These are phyloP conservation scores for Bellardia bayeri DNA, from an alignment of 2,888 invertebrate species.

Conservation along the genomic window DNA sequence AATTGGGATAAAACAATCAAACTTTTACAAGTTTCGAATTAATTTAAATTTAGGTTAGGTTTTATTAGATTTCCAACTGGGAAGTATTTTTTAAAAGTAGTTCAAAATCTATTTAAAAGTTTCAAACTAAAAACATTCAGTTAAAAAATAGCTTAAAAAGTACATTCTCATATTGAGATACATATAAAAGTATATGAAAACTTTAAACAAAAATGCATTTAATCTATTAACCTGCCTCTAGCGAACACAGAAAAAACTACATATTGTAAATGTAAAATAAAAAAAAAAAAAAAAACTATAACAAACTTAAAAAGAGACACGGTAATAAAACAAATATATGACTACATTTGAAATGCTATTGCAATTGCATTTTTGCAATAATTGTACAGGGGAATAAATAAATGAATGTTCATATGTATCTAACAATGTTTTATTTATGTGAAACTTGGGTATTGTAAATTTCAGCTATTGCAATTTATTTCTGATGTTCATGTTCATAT, in stretches of 20 bases:
- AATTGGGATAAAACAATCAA: too few species aligned
- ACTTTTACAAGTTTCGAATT: too few species aligned
- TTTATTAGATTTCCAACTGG: too few species aligned
- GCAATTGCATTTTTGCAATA: not conserved
- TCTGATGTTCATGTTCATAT: conserved; percentile 19
- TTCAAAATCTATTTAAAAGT: too few species aligned
- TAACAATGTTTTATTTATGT: conserved; percentile 50
- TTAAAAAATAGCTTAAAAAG: too few species aligned
- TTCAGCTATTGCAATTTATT: conserved; percentile 60
- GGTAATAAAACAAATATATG: not conserved
- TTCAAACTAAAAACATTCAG: too few species aligned
- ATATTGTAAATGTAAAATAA: not conserved
- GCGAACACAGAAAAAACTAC: too few species aligned
- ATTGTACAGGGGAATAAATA: not conserved
- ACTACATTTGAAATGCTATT: not conserved
- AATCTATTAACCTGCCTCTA: not conserved
- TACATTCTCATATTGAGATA: too few species aligned
- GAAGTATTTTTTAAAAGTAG: too few species aligned
- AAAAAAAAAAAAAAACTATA: not conserved
- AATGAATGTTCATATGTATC: conserved; percentile 1
- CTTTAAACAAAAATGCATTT: not conserved
- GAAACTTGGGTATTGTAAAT: conserved; percentile 62
- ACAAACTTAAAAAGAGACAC: not conserved
- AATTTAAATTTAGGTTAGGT: too few species aligned
- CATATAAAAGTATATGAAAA: not conserved